Conservation (phyloP, 2,888 invertebrate species). For the Monopis laevigella region DNA sequence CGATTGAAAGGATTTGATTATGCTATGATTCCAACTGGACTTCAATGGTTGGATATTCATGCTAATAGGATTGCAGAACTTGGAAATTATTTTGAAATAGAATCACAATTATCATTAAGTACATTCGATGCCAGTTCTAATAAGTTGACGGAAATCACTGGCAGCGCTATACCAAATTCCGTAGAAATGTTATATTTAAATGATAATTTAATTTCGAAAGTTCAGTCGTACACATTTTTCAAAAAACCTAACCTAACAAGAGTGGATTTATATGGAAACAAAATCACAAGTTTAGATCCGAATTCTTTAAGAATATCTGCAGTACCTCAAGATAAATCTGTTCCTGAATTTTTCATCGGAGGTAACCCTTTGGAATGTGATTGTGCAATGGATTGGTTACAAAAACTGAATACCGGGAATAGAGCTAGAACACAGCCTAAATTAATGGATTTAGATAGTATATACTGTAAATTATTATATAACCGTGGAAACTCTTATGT, state of each 20-base stretch:
- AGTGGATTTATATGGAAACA: conserved; percentile 83
- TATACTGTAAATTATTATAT: conserved; percentile 83
- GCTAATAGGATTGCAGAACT: conserved; percentile 84
- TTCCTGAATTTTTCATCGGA: conserved; percentile 85
- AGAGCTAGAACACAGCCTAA: conserved; percentile 81
- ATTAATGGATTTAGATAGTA: conserved; percentile 83
- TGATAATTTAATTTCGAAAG: conserved; percentile 83
- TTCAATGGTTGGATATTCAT: conserved; percentile 87
- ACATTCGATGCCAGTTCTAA: conserved; percentile 87
- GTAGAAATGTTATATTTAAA: conserved; percentile 81
- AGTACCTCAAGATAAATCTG: conserved; percentile 74
- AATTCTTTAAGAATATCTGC: conserved; percentile 80
- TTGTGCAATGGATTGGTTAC: conserved; percentile 92
- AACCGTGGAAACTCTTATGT: conserved; percentile 78
- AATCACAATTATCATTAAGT: conserved; percentile 79
- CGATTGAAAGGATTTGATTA: conserved; percentile 86
- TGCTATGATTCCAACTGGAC: conserved; percentile 82
- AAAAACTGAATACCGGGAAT: conserved; percentile 79
- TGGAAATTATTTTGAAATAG: conserved; percentile 86
- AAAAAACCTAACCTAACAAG: conserved; percentile 85
- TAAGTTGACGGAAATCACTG: conserved; percentile 81
- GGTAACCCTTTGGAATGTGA: conserved; percentile 89
- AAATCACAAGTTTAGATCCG: conserved; percentile 78
- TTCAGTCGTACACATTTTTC: conserved; percentile 88
- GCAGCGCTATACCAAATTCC: conserved; percentile 84